phyloP scores from a whole-genome alignment of 2,888 invertebrate species.

The Pseudococcus jackbeardsleyi region DNA sequence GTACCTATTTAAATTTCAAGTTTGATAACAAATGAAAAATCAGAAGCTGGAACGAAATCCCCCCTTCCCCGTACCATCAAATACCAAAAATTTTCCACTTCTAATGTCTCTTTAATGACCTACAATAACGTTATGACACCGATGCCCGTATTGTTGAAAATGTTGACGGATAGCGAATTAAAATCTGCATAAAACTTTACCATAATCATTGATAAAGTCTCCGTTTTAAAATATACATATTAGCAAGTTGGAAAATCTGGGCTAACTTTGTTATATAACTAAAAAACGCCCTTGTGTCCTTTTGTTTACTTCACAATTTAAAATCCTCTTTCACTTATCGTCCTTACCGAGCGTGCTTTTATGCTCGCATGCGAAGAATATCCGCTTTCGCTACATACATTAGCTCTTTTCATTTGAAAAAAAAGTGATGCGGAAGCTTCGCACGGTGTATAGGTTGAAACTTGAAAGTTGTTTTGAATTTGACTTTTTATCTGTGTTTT shows the following conservation, averaged over 20 bases:
- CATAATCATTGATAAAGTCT: slow-evolving; percentile 25
- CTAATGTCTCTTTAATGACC: too few species aligned
- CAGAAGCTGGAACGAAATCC: too few species aligned
- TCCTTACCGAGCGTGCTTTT: slow-evolving; percentile 24
- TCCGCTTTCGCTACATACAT: slow-evolving; percentile 25
- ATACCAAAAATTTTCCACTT: too few species aligned
- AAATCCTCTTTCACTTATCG: slow-evolving; percentile 48
- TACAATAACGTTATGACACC: not conserved
- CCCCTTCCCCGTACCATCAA: too few species aligned
- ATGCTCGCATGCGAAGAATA: not conserved
- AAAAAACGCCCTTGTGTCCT: not conserved
- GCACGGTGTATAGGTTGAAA: not conserved
- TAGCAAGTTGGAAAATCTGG: slow-evolving; percentile 17
- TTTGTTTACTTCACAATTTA: slow-evolving; percentile 44
- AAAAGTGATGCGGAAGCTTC: slow-evolving; percentile 15
- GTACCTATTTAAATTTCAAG: too few species aligned
- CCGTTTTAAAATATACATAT: not conserved
- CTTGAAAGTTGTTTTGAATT: slow-evolving; percentile 21
- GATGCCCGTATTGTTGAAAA: not conserved
- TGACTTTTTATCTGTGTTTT: not conserved
- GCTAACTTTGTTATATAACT: slow-evolving; percentile 16
- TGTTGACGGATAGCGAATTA: not conserved
- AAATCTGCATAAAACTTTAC: slow-evolving; percentile 1
- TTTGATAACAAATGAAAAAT: too few species aligned
- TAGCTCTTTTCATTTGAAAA: slow-evolving; percentile 16